Conservation (phyloP, 2,113 vertebrate genomes). For the Mus spicilegus region DNA sequence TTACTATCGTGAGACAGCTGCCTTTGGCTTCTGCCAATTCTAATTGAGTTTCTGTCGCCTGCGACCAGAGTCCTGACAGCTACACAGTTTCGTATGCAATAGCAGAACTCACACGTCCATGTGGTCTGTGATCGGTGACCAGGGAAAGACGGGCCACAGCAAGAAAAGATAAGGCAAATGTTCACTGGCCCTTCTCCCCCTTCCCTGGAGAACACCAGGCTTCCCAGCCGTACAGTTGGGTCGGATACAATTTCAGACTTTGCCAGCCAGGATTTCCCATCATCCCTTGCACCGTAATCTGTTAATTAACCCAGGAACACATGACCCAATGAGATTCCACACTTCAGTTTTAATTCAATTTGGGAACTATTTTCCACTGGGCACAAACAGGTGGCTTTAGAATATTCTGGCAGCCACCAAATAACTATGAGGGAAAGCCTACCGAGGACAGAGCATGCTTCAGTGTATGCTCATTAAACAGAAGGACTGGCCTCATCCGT, state of each 20-base stretch:
- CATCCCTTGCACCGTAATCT: neutral
- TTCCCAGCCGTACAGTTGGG: neutral
- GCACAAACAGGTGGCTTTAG: neutral
- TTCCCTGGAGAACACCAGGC: neutral
- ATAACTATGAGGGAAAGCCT: neutral
- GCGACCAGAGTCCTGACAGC: neutral
- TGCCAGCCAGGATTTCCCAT: neutral
- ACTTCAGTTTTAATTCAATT: neutral
- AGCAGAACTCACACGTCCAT: neutral
- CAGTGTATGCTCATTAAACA: neutral
- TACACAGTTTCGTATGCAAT: neutral
- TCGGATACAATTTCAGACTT: neutral
- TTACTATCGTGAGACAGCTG: conserved; percentile 22
- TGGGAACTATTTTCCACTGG: neutral
- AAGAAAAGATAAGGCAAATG: neutral
- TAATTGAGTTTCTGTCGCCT: conserved; percentile 63
- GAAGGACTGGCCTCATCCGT: neutral
- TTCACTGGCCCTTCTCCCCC: neutral
- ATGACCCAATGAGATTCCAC: neutral
- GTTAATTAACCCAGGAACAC: neutral
- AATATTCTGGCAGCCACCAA: neutral
- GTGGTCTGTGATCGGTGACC: neutral
- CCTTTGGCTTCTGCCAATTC: conserved; percentile 57
- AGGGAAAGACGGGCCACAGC: neutral
- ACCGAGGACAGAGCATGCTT: neutral